A percentile compares a stretch with the other conserved stretches of the same genome.
Conservation (phyloP, 2,113 vertebrate genomes). For the Montifringilla adamsi region DNA sequence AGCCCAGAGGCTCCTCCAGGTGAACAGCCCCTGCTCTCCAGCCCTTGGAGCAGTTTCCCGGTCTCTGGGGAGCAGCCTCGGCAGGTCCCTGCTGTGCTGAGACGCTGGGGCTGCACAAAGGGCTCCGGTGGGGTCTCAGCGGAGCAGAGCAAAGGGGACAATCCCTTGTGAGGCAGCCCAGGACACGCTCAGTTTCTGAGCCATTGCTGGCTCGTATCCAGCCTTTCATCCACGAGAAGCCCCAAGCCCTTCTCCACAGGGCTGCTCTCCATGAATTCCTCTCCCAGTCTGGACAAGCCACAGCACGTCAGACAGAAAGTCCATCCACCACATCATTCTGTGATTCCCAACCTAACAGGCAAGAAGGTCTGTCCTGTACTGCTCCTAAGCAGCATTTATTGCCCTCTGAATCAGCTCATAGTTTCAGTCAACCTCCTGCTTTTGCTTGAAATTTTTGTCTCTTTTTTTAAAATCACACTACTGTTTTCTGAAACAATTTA, state of each 20-base stretch:
- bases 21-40: neutral
- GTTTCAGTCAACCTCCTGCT: neutral
- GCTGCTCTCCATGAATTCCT: neutral
- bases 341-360: neutral
- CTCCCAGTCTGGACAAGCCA: neutral
- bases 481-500: neutral
- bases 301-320: neutral
- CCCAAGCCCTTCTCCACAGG: neutral
- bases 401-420: neutral
- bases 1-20: neutral
- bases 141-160: neutral
- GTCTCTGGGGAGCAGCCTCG: no score
- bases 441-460: neutral
- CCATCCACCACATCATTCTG: neutral
- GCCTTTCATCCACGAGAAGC: neutral
- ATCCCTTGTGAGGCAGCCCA: neutral
- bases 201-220: neutral
- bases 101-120: neutral
- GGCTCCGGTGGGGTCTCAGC: neutral
- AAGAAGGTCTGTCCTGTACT: neutral
- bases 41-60: neutral
- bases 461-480: neutral
- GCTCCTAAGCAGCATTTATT: rapidly evolving
- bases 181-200: neutral
- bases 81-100: neutral